Evolutionary conservation across 1,140 invertebrate genomes (phyloP), one percentile per base, ranked within the genome.

Genomic region (Scylla paramamosain): DNA sequence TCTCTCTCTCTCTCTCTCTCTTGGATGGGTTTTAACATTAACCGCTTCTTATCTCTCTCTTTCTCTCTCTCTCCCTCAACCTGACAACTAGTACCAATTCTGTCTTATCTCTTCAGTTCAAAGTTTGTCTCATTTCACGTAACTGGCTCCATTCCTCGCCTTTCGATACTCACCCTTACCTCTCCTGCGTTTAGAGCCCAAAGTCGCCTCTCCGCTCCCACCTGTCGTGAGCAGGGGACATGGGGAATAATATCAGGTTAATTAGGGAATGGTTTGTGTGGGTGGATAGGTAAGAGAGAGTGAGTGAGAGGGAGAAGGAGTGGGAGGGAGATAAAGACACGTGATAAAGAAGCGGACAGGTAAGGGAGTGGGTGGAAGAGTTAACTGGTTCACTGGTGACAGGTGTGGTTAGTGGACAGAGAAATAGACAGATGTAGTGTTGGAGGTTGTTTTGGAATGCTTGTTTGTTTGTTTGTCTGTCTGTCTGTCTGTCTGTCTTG

Each of bases 1-100:
- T 88, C 86, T 88, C 86, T 88, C 86, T 88, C 86, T 88, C 86
- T 88, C 86, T 88, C 86, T 25, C 45, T 45, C 31, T 88, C 2
- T 88, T 39, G 0, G 87, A n/a, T 39, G 31, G 32, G 31, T 39
- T 45, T n/a, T 39, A 25, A 32, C 87, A 88, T 45, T 48, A 88
- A 6, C 46, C n/a, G 3, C 46, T 45, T 45, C 25, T 39, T 29
- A 25, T 88, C 28, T 31, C 31, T 25, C 32, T 48, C 7, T 39
- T 3, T 88, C 87, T 88, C 87, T 39, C 46, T 48, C 46, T 88
- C n/a, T 48, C 46, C 32, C 87, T 7, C n/a, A 45, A 2, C 87
- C 28, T 88, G 29, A 45, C 31, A 88, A 39, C 87, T 39, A 45
- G 28, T 32, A 88, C 25, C 31, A 88, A 45, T 88, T 32, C 87